A percentile compares a stretch with the other conserved stretches of the same genome.
Evolutionary conservation across 2,797 vertebrate genomes (phyloP).

Genomic region (Propithecus perrieri): DNA sequence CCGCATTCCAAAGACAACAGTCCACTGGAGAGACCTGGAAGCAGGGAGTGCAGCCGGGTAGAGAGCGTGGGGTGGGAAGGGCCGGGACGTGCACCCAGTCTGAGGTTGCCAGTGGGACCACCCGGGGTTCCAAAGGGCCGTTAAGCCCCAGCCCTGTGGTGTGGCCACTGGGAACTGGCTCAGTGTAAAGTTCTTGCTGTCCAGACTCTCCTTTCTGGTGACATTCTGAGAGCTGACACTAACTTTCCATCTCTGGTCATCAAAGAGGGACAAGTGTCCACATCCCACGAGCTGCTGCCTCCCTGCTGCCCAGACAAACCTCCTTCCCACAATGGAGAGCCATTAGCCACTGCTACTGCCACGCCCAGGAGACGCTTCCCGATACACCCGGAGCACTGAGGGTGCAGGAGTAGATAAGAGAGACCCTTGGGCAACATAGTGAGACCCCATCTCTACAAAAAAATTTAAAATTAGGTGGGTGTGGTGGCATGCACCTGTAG

Average conservation of each 20-base stretch:
- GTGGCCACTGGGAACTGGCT: neutral
- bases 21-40: neutral
- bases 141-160: neutral
- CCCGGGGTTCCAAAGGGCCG: neutral
- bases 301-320: neutral
- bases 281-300: neutral
- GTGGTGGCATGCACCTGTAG: no score
- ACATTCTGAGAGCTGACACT: neutral
- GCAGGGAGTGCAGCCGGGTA: no score
- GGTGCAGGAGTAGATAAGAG: neutral
- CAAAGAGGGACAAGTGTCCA: no score
- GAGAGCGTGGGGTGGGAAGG: neutral
- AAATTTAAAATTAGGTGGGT: no score
- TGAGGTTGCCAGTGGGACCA: neutral
- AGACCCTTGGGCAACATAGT: neutral
- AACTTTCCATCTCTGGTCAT: neutral
- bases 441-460: no score
- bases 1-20: neutral
- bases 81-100: neutral
- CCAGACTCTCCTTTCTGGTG: neutral
- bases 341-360: neutral
- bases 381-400: fast-evolving
- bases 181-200: neutral
- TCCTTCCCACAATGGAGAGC: no score
- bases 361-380: neutral